Conservation (phyloP, 2,113 vertebrate species). For the Copsychus sechellarum region DNA sequence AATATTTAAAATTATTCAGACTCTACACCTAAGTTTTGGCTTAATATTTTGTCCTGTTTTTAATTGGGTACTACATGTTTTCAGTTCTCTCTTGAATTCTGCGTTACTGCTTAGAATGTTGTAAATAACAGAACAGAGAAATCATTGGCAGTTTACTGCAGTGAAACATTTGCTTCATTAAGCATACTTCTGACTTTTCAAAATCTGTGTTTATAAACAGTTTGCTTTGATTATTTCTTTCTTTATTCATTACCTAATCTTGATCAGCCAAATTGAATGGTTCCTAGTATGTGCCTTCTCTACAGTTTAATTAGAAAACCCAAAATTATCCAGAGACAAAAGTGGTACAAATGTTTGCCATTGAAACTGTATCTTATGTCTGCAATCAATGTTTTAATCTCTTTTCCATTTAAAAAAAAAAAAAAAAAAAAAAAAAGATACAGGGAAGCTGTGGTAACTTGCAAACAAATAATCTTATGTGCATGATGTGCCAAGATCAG, state of each 20-base stretch:
- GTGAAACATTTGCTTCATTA: neutral
- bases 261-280: neutral
- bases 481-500: neutral
- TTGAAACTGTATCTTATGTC: neutral
- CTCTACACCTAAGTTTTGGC: neutral
- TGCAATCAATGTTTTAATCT: neutral
- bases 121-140: neutral
- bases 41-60: neutral
- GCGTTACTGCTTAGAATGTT: neutral
- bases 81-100: neutral
- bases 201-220: neutral
- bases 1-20: neutral
- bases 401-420: neutral
- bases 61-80: neutral
- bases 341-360: fast-evolving
- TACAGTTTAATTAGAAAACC: neutral
- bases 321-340: neutral
- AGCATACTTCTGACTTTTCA: neutral
- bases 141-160: neutral
- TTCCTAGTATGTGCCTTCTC: neutral
- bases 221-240: neutral
- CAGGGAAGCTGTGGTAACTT: neutral
- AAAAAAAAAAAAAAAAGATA: neutral
- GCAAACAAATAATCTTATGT: neutral
- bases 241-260: neutral